phyloP scores from a whole-genome alignment of 2,888 invertebrate genomes.

The Oscheius sp. region DNA sequence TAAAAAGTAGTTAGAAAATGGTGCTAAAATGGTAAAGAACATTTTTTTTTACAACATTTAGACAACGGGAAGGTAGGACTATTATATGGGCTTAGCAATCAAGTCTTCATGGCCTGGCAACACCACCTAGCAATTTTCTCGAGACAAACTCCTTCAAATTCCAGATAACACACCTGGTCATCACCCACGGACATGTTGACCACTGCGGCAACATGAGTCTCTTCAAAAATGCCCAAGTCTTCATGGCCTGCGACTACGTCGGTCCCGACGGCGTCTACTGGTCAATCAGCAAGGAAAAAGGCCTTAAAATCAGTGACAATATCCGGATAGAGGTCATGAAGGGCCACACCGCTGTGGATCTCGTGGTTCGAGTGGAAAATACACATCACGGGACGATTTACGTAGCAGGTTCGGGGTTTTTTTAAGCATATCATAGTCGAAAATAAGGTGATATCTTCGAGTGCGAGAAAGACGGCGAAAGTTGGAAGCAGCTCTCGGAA shows the following conservation, averaged over 20 bases:
- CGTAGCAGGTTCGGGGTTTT: slow-evolving; percentile 30
- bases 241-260: slow-evolving; percentile 46
- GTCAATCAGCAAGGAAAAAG: slow-evolving; percentile 5
- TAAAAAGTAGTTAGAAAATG: too few relatives aligned
- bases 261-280: slow-evolving; percentile 26
- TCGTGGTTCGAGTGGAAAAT: slow-evolving; percentile 34
- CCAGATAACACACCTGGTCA: slow-evolving; percentile 40
- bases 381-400: slow-evolving; percentile 22
- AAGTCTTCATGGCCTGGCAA: too few relatives aligned
- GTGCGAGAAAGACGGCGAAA: slow-evolving; percentile 37
- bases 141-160: too few relatives aligned
- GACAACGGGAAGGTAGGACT: too few relatives aligned
- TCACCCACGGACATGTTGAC: slow-evolving; percentile 58
- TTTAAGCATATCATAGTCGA: not conserved
- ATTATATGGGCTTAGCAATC: not conserved
- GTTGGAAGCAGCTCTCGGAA: slow-evolving; percentile 19
- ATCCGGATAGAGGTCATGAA: slow-evolving; percentile 38
- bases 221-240: slow-evolving; percentile 43
- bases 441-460: slow-evolving; percentile 52
- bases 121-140: too few relatives aligned
- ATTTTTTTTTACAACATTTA: too few relatives aligned
- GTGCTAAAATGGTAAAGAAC: too few relatives aligned
- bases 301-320: not conserved
- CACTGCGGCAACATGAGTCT: slow-evolving; percentile 51
- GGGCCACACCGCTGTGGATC: slow-evolving; percentile 51